These are phyloP conservation scores for Lathamus discolor DNA, from an alignment of 2,113 vertebrate species.

Conservation along the genomic window DNA sequence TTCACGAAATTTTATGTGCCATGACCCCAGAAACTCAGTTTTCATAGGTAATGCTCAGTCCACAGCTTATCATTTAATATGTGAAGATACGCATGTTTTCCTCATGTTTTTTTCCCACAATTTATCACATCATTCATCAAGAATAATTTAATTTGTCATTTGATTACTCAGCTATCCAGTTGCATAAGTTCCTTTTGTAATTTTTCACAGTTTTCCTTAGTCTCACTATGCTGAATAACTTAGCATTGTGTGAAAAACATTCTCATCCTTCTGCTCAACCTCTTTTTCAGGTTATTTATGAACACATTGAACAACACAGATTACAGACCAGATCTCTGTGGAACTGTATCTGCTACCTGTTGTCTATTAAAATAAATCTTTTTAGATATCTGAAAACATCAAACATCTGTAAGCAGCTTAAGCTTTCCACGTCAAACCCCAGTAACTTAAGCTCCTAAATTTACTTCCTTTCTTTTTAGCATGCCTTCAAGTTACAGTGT, in stretches of 20 bases:
- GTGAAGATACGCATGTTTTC: background rate
- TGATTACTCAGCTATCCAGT: constrained; percentile 16
- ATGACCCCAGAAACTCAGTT: background rate
- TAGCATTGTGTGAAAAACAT: background rate
- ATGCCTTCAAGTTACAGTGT: background rate
- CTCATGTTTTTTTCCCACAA: background rate
- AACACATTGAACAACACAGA: background rate
- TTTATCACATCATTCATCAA: constrained; percentile 25
- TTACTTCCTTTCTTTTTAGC: background rate
- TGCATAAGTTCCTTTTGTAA: constrained; percentile 45
- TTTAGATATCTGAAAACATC: background rate
- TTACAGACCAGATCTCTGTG: background rate
- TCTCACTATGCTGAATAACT: background rate
- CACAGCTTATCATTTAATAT: background rate
- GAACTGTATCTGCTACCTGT: background rate
- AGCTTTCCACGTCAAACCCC: background rate
- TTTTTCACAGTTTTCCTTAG: constrained; percentile 20
- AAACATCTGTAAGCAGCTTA: background rate
- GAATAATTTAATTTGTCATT: constrained; percentile 36
- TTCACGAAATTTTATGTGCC: background rate
- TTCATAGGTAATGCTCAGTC: background rate
- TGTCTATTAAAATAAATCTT: background rate
- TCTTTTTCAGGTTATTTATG: constrained; percentile 4
- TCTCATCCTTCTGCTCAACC: background rate
- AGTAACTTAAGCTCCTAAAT: background rate